phyloP scores from a whole-genome alignment of 2,888 invertebrate species.

The Sericinus montela region DNA sequence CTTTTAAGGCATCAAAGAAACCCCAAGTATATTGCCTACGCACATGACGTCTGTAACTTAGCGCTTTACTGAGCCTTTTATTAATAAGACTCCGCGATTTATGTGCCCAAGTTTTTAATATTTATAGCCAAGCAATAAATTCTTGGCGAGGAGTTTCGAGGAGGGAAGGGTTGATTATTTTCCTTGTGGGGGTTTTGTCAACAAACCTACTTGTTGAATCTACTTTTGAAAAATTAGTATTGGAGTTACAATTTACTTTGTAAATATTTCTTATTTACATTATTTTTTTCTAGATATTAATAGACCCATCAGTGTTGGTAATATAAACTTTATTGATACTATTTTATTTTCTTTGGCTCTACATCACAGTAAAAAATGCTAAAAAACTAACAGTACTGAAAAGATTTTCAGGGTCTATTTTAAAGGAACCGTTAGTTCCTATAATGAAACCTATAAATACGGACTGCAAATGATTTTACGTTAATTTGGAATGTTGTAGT shows the following conservation, averaged over 20 bases:
- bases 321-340: too few species aligned
- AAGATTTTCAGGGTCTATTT: too few species aligned
- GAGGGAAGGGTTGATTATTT: constrained; percentile 68
- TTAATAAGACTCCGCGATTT: constrained; percentile 71
- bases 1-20: constrained; percentile 19
- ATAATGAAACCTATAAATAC: too few species aligned
- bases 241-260: background rate
- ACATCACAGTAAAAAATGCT: too few species aligned
- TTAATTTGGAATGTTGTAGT: too few species aligned
- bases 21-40: constrained; percentile 41
- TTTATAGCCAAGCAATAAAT: constrained; percentile 74
- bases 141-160: constrained; percentile 57
- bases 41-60: constrained; percentile 46
- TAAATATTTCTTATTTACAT: background rate
- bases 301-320: too few species aligned
- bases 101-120: constrained; percentile 74
- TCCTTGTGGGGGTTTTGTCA: constrained; percentile 45
- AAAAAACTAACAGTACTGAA: too few species aligned
- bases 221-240: constrained; percentile 11
- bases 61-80: constrained; percentile 43
- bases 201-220: constrained; percentile 42
- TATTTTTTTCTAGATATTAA: too few species aligned
- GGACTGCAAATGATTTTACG: too few species aligned
- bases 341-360: too few species aligned
- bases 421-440: too few species aligned